Percentiles rank a stretch among this genome's conserved stretches.
phyloP scores from a whole-genome alignment of 2,797 vertebrate genomes.

The Mus caroli region DNA sequence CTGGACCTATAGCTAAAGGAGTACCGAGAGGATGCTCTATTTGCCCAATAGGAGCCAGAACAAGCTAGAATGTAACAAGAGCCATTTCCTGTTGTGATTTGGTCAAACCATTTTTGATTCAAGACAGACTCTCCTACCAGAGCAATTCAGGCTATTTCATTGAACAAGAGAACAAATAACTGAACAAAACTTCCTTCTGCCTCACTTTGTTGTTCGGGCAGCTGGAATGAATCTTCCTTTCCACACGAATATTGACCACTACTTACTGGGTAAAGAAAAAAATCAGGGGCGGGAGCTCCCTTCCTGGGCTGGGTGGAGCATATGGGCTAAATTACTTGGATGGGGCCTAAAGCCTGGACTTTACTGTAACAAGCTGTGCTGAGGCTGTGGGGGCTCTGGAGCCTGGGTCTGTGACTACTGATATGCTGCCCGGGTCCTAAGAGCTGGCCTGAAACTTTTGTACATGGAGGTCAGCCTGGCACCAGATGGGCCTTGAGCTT shows the following conservation, averaged over 20 bases:
- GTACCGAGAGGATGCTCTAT: neutral
- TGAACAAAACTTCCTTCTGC: constrained; percentile 31
- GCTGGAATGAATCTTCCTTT: constrained; percentile 71
- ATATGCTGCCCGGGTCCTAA: neutral
- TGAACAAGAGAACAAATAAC: neutral
- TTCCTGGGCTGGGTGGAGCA: constrained; percentile 12
- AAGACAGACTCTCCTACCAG: constrained; percentile 70
- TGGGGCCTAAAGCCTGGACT: neutral
- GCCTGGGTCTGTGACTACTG: neutral
- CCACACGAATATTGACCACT: constrained; percentile 6
- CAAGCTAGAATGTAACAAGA: constrained; percentile 5
- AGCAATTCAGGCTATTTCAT: constrained; percentile 58
- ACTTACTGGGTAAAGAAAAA: neutral
- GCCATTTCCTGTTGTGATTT: constrained; percentile 74
- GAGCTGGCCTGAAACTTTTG: neutral
- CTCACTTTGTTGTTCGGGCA: constrained; percentile 54
- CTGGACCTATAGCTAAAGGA: neutral
- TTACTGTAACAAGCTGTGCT: neutral
- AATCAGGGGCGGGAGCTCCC: neutral
- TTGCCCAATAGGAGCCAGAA: neutral
- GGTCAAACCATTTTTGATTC: constrained; percentile 71
- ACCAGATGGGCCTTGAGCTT: neutral
- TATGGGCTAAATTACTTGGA: neutral
- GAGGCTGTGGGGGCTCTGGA: neutral
- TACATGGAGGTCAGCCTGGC: neutral